Evolutionary conservation across 1,140 invertebrate genomes (phyloP), one percentile per base, ranked within the genome.

Genomic region (Bombus affinis): DNA sequence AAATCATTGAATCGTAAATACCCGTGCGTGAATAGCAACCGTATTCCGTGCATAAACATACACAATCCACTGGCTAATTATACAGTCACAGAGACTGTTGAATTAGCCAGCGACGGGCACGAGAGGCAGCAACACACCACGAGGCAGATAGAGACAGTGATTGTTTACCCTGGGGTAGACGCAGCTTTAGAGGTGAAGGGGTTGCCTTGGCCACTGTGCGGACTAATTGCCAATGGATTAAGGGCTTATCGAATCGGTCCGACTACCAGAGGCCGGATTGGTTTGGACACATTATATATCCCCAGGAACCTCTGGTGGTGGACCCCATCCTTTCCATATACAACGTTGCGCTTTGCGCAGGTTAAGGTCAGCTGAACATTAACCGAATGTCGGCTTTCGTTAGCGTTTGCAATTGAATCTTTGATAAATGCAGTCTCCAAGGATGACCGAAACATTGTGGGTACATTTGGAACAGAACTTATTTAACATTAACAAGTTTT

Each of bases 201-300:
- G 79, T 76, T 87, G 74, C 70, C 44, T 66, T 75, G 28, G 82
- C 70, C 65, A 75, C 77, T 80, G 88, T 76, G 74, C 57, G 86
- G 90, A 90, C 85, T 92, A 92, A 92, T 92, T 92, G 87, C 89
- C 89, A 85, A 91, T 88, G 90, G 92, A 92, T 93, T 90, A 92
- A 90, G 90, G 88, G 90, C 86, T 92, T 92, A 92, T 92, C 90
- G 88, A 91, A 90, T 92, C 65, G 86, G 85, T 80, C 66, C 87
- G 75, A 47, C 74, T 82, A 80, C 81, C 82, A 78, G 42, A 44
- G 68, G 70, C 68, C 44, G 79, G 66, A 90, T 88, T 83, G 88
- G 71, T 86, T 57, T 65, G 88, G 76, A 82, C 81, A 59, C 86
- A 65, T 86, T 88, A 88, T 83, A 76, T 81, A 77, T 66, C 74